These are phyloP conservation scores for Noctua janthina DNA, from an alignment of 2,888 invertebrate species.

Conservation along the genomic window DNA sequence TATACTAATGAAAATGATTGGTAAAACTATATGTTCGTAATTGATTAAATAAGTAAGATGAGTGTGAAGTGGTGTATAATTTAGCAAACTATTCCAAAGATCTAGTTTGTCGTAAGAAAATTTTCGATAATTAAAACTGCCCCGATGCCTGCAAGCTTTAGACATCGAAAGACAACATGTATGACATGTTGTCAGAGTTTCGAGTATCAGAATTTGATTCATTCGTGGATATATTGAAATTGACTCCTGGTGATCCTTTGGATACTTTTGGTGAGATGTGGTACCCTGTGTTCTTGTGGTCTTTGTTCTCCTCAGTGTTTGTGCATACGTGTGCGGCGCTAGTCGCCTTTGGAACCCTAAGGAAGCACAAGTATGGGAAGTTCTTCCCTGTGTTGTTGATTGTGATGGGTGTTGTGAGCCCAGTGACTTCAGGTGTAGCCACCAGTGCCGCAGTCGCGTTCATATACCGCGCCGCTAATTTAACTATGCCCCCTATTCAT, in stretches of 20 bases:
- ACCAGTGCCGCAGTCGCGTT: slow-evolving; percentile 98
- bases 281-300: slow-evolving; percentile 99
- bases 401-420: slow-evolving; percentile 97
- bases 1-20: slow-evolving; percentile 18
- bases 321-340: slow-evolving; percentile 97
- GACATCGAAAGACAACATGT: slow-evolving; percentile 86
- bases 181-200: slow-evolving; percentile 91
- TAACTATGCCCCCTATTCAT: slow-evolving; percentile 97
- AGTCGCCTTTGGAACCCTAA: slow-evolving; percentile 96
- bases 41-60: slow-evolving; percentile 8
- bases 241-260: slow-evolving; percentile 92
- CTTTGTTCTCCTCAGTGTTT: slow-evolving; percentile 97
- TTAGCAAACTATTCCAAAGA: slow-evolving; percentile 16
- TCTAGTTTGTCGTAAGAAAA: slow-evolving; percentile 64
- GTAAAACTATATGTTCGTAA: background rate
- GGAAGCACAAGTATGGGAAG: slow-evolving; percentile 98
- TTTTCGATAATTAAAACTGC: slow-evolving; percentile 74
- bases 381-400: slow-evolving; percentile 97
- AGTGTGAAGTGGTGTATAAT: slow-evolving; percentile 1
- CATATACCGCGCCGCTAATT: slow-evolving; percentile 97
- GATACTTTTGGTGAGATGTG: slow-evolving; percentile 97
- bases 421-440: slow-evolving; percentile 96
- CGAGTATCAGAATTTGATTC: slow-evolving; percentile 92
- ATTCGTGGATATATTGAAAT: slow-evolving; percentile 92
- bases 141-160: slow-evolving; percentile 86